Evolutionary conservation across 2,797 vertebrate species (phyloP).

Genomic region (Sparus aurata): DNA sequence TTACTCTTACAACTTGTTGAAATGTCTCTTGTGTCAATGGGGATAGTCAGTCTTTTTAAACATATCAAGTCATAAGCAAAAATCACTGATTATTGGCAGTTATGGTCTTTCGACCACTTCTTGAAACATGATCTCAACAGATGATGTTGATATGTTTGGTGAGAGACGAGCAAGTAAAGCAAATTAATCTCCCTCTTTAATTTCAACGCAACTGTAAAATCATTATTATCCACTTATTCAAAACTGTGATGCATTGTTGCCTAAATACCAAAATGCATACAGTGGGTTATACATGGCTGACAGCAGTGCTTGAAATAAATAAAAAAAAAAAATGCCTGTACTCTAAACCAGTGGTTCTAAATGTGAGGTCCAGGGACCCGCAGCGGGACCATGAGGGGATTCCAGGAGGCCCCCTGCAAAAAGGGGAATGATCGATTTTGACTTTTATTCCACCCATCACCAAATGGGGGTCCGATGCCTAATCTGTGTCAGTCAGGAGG

Average conservation of each 20-base stretch:
- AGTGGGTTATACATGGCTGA: background rate
- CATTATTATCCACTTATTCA: background rate
- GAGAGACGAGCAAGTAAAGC: no score
- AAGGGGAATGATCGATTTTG: background rate
- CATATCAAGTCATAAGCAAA: background rate
- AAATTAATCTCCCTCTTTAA: no score
- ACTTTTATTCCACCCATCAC: no score
- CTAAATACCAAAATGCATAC: background rate
- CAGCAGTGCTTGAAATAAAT: background rate
- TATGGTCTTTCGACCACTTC: background rate
- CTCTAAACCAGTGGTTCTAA: slow-evolving; percentile 47
- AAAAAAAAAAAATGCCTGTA: background rate
- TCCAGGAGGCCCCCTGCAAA: slow-evolving; percentile 29
- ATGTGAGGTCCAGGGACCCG: slow-evolving; percentile 62
- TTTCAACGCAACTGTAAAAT: background rate
- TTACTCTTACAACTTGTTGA: background rate
- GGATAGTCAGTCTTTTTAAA: background rate
- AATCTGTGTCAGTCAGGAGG: no score
- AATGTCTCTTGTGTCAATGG: background rate
- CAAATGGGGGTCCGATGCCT: no score
- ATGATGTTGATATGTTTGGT: no score
- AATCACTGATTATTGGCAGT: background rate
- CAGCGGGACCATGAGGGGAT: slow-evolving; percentile 41
- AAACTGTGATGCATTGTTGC: background rate
- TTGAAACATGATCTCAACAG: no score